Percentiles rank a stretch among this genome's conserved stretches.
phyloP scores from a whole-genome alignment of 2,888 invertebrate genomes.

The Cloeon dipterum region DNA sequence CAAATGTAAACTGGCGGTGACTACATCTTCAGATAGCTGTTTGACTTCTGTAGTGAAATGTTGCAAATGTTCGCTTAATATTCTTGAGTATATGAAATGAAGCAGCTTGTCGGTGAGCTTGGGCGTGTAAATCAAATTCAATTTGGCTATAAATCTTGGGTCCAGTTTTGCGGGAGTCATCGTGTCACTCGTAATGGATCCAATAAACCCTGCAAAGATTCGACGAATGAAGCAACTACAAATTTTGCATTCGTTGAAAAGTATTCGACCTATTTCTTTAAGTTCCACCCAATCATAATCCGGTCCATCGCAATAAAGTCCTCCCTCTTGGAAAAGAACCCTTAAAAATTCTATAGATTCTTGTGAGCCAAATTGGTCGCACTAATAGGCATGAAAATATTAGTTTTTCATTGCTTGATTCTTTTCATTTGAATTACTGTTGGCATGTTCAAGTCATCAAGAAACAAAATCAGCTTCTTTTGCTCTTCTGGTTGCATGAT shows the following conservation, averaged over 20 bases:
- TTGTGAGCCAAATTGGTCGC: conserved; percentile 72
- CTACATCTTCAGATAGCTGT: conserved; percentile 33
- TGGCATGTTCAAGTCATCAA: conserved; percentile 93
- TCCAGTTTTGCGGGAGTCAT: conserved; percentile 81
- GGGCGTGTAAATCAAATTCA: conserved; percentile 65
- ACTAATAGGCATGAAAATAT: conserved; percentile 15
- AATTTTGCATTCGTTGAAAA: not conserved
- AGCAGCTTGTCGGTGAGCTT: conserved; percentile 61
- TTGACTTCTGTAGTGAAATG: conserved; percentile 43
- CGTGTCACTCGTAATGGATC: conserved; percentile 71
- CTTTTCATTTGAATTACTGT: conserved; percentile 22
- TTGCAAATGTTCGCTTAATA: conserved; percentile 52
- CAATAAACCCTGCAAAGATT: conserved; percentile 33
- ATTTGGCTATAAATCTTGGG: conserved; percentile 76
- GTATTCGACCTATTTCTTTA: not conserved
- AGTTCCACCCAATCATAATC: conserved; percentile 76
- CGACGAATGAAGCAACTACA: not conserved
- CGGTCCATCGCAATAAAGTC: conserved; percentile 72
- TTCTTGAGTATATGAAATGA: conserved; percentile 58
- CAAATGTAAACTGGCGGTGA: no score
- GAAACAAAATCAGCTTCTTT: conserved; percentile 69
- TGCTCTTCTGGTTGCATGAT: conserved; percentile 76
- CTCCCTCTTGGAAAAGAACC: conserved; percentile 65
- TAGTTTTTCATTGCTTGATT: no score
- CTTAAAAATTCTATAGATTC: conserved; percentile 86